These are phyloP conservation scores for Patiria pectinifera DNA, from an alignment of 53 echinoderm and acorn worm genomes.

Conservation along the genomic window DNA sequence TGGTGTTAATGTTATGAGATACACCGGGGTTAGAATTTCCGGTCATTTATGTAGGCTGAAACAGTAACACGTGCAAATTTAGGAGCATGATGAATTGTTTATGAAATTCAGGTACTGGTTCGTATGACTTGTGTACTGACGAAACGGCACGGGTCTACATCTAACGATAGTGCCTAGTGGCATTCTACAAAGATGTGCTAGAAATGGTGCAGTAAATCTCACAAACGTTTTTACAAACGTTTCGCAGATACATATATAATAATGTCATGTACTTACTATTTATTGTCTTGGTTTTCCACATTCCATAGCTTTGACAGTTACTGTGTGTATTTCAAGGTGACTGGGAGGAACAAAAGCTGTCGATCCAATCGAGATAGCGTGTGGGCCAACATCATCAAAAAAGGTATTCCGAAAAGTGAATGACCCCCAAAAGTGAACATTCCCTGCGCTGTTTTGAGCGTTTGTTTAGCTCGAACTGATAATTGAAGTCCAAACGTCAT, in stretches of 20 bases:
- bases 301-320: constrained; percentile 68
- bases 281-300: not conserved
- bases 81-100: no score
- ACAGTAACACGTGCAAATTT: no score
- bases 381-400: constrained; percentile 61
- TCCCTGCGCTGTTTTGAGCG: not conserved
- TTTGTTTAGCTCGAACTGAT: not conserved
- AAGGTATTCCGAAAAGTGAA: constrained; percentile 47
- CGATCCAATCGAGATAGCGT: constrained; percentile 50
- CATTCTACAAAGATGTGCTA: no score
- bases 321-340: constrained; percentile 91
- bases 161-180: no score
- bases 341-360: constrained; percentile 61
- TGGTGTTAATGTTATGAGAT: no score
- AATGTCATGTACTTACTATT: not conserved
- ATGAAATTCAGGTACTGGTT: no score
- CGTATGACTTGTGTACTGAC: no score
- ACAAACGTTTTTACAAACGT: no score
- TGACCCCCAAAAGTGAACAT: not conserved
- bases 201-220: no score
- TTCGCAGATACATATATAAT: not conserved
- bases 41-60: no score
- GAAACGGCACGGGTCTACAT: no score
- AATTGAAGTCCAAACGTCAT: not conserved
- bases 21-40: no score